Base-by-base conservation (phyloP, 2,797 vertebrate species). In the Lophotriccus pileatus region DNA sequence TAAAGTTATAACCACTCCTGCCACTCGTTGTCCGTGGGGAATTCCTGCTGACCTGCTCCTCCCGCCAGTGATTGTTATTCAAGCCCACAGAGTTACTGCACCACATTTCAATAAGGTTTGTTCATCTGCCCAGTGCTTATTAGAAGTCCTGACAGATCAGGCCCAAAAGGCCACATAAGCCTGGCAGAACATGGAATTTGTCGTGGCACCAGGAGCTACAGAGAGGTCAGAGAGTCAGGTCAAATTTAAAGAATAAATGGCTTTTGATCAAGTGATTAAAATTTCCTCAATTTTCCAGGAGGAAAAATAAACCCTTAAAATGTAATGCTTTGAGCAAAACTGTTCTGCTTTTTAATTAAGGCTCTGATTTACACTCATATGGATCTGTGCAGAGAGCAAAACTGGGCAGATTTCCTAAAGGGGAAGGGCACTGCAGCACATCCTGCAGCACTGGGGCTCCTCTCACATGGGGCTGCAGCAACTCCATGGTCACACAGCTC, bases 101-200 rank as follows among this genome's bases (percentile, higher is more conserved):
- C 34, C 52, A 55, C 41, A 60, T 49, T 41, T 92, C 69, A 86
- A 30, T 59, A n/a, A 43, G 36, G 58, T 77, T 75, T 83, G 32
- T 44, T 92, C 21, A 41, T 52, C 82, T 81, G 59, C 72, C 60
- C 74, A 62, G 17, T 58, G 84, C 69, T 70, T 62, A 82, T 59
- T 62, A 89, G 70, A 85, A 66, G 68, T 49, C 72, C 67, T 93
- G 75, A 94, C 49, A 93, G 34, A 87, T n/a, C 66, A 82, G 84
- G 60, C 55, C 72, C 69, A 58, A 70, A 82, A 88, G 36, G 93
- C 56, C 86, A 49, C 7, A 19, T 63, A 76, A 95, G 49, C 64
- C 80, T 22, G 41, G 85, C 92, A 92, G 87, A 96, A 90, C 63
- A 41, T 7, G 14, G 87, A 89, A 92, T 8, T 34, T 76, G 69